Percentiles rank a stretch among this genome's conserved stretches.
Conservation (phyloP, 2,888 invertebrate species). For the Coelogynopora nodosa region DNA sequence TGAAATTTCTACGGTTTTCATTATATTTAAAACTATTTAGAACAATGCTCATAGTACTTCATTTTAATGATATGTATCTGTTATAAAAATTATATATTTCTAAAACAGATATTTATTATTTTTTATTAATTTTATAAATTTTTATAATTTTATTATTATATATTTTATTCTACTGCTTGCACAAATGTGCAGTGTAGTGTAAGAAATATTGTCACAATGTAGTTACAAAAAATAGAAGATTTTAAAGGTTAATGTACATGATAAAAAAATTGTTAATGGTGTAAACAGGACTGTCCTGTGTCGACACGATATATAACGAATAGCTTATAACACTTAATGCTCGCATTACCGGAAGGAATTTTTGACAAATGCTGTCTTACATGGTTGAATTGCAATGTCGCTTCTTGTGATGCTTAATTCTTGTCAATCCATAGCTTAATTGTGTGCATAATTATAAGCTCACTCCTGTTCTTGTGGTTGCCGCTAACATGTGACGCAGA, state of each 20-base stretch:
- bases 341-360: neutral
- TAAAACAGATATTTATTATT: conserved; percentile 81
- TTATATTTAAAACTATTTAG: too few relatives aligned
- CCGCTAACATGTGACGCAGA: neutral
- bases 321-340: neutral
- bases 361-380: neutral
- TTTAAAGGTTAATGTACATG: neutral
- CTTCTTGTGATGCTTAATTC: conserved; percentile 23
- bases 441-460: neutral
- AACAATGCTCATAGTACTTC: too few relatives aligned
- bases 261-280: neutral
- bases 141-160: neutral
- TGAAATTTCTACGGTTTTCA: too few relatives aligned
- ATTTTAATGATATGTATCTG: too few relatives aligned
- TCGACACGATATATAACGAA: conserved; percentile 1
- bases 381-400: conserved; percentile 11
- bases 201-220: neutral
- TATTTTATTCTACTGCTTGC: conserved; percentile 7
- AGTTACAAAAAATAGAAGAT: neutral
- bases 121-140: conserved; percentile 66
- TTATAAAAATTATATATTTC: too few relatives aligned
- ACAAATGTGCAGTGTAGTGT: neutral
- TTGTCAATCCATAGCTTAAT: too few relatives aligned
- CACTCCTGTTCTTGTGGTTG: neutral
- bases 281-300: too few relatives aligned